Evolutionary conservation across 2,888 invertebrate species (phyloP).

Genomic region (Caenorhabditis sinica): DNA sequence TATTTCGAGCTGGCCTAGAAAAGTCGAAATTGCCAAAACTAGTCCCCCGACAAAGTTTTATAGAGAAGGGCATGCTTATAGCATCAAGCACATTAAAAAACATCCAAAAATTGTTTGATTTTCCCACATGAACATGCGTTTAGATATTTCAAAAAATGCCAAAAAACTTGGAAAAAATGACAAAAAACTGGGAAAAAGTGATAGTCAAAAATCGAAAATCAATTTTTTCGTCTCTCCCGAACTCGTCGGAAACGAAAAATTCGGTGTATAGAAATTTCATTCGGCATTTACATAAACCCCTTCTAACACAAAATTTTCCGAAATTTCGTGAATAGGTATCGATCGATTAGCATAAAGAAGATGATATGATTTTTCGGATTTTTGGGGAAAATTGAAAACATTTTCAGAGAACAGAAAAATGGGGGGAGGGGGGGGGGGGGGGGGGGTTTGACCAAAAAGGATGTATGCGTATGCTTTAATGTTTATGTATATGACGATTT

Average conservation of each 20-base stretch:
- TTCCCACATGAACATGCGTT: constrained; percentile 17
- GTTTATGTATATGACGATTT: not conserved
- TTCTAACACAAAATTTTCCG: not conserved
- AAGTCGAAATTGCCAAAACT: too few relatives aligned
- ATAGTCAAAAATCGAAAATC: constrained; percentile 29
- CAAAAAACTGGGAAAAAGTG: not conserved
- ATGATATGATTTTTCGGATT: constrained; percentile 1
- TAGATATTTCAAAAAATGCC: not conserved
- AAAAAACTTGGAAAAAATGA: not conserved
- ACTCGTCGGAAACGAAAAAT: too few relatives aligned
- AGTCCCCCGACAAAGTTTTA: too few relatives aligned
- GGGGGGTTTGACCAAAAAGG: not conserved
- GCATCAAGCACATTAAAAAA: too few relatives aligned
- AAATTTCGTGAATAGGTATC: not conserved
- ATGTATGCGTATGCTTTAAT: too few relatives aligned
- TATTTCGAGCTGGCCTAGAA: too few relatives aligned
- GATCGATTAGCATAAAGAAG: not conserved
- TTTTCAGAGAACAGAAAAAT: not conserved
- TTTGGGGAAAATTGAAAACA: not conserved
- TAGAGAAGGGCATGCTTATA: too few relatives aligned
- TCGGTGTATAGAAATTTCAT: too few relatives aligned
- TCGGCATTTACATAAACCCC: constrained; percentile 30
- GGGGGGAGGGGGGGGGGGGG: too few relatives aligned
- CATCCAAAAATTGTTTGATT: constrained; percentile 13
- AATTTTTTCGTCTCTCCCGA: not conserved